A percentile compares a stretch with the other conserved stretches of the same genome.
These are phyloP conservation scores for Sesia apiformis DNA, from an alignment of 2,888 invertebrate genomes.

Conservation along the genomic window DNA sequence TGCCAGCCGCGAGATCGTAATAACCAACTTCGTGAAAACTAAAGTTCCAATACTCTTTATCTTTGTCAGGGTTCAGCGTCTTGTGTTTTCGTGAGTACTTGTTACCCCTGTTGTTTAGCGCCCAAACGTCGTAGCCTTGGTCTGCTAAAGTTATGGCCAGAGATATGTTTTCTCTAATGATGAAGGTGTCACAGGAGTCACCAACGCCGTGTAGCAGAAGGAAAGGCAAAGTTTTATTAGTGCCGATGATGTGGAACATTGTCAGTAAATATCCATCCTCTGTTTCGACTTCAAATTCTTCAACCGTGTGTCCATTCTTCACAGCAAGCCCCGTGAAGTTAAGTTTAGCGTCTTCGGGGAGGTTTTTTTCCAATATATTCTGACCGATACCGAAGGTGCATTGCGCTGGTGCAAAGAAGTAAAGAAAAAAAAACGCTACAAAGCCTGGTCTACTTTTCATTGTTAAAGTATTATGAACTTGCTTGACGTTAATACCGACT, in stretches of 20 bases:
- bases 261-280: slow-evolving; percentile 30
- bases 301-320: slow-evolving; percentile 19
- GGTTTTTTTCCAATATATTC: not conserved
- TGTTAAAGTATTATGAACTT: too few relatives aligned
- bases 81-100: slow-evolving; percentile 75
- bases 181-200: slow-evolving; percentile 43
- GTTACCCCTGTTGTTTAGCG: slow-evolving; percentile 74
- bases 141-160: slow-evolving; percentile 53
- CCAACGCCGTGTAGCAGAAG: slow-evolving; percentile 42
- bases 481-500: too few relatives aligned
- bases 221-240: slow-evolving; percentile 26
- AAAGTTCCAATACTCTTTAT: slow-evolving; percentile 66
- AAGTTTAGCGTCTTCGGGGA: slow-evolving; percentile 5
- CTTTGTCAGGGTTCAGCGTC: slow-evolving; percentile 40
- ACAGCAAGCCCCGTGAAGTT: slow-evolving; percentile 22
- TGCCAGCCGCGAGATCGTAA: slow-evolving; percentile 80
- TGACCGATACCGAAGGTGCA: not conserved
- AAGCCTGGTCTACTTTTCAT: too few relatives aligned
- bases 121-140: slow-evolving; percentile 70
- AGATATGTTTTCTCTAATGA: slow-evolving; percentile 34
- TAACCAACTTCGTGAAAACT: slow-evolving; percentile 82
- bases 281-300: slow-evolving; percentile 23
- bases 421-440: too few relatives aligned
- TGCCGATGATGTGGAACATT: slow-evolving; percentile 18
- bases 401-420: not conserved